These are phyloP conservation scores for Papilio xuthus DNA, from an alignment of 1,140 invertebrate species.

Conservation along the genomic window DNA sequence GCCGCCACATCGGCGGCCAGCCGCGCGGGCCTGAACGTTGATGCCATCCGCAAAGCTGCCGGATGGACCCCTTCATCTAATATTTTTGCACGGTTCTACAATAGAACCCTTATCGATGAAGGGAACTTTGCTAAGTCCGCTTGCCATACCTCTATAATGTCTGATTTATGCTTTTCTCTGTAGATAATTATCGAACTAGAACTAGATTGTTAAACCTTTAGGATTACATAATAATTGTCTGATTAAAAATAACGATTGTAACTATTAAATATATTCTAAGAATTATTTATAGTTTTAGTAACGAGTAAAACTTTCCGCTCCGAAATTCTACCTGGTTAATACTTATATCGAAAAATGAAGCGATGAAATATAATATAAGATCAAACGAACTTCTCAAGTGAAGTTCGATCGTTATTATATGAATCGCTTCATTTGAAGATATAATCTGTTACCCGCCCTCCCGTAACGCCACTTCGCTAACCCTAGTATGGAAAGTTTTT, in stretches of 20 bases:
- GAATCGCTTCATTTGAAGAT: constrained; percentile 43
- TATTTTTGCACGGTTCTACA: constrained; percentile 56
- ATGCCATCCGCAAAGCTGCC: constrained; percentile 54
- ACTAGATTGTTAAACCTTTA: background rate
- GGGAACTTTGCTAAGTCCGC: constrained; percentile 42
- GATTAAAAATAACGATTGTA: background rate
- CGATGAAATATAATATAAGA: constrained; percentile 44
- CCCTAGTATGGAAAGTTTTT: background rate
- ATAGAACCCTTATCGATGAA: constrained; percentile 41
- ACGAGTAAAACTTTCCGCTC: constrained; percentile 37
- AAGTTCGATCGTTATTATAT: constrained; percentile 48
- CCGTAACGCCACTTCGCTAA: background rate
- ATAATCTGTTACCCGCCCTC: constrained; percentile 34
- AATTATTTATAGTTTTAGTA: constrained; percentile 15
- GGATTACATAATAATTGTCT: background rate
- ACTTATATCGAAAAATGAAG: constrained; percentile 41
- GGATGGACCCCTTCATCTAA: constrained; percentile 52
- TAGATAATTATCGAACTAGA: background rate
- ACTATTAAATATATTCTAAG: background rate
- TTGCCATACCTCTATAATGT: constrained; percentile 23
- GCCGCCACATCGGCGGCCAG: constrained; percentile 57
- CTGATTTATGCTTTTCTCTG: constrained; percentile 4
- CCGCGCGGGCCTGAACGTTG: constrained; percentile 46
- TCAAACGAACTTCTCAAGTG: constrained; percentile 46
- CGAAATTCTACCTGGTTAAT: constrained; percentile 41